Conservation (phyloP, 2,797 vertebrate species). For the Coranthus polyacanthus region DNA sequence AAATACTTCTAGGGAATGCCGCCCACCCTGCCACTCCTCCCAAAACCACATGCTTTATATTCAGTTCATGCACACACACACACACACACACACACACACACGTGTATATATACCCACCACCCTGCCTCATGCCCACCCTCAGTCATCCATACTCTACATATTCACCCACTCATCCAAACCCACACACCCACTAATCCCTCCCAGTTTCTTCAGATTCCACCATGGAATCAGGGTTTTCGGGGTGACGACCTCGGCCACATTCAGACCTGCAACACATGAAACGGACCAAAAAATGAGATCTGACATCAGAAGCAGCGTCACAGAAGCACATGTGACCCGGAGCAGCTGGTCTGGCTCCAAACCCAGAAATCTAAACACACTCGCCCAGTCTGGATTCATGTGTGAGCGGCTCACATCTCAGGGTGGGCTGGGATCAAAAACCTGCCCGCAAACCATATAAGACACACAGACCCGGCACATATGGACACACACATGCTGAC, state of each 20-base stretch:
- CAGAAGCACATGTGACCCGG: conserved; percentile 19
- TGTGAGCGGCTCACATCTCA: conserved; percentile 1
- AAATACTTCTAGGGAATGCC: conserved; percentile 69
- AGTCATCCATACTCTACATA: conserved; percentile 58
- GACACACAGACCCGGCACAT: conserved; percentile 25
- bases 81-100: conserved; percentile 37
- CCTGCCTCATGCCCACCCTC: conserved; percentile 54
- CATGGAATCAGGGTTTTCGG: not conserved
- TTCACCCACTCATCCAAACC: conserved; percentile 56
- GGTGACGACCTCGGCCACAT: not conserved
- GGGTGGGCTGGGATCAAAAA: conserved; percentile 37
- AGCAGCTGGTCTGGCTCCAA: conserved; percentile 50
- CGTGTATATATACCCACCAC: conserved; percentile 44
- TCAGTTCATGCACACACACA: conserved; percentile 39
- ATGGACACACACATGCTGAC: conserved; percentile 29
- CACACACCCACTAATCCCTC: conserved; percentile 73
- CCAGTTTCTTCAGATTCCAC: conserved; percentile 74
- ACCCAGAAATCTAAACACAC: conserved; percentile 57
- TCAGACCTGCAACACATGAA: conserved; percentile 48
- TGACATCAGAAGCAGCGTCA: conserved; percentile 24
- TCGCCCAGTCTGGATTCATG: conserved; percentile 34
- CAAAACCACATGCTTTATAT: conserved; percentile 43
- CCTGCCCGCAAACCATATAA: conserved; percentile 43
- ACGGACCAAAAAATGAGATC: conserved; percentile 38
- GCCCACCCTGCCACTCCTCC: conserved; percentile 52